These are phyloP conservation scores for Danaus melanippus DNA, from an alignment of 1,140 invertebrate species.

Conservation along the genomic window DNA sequence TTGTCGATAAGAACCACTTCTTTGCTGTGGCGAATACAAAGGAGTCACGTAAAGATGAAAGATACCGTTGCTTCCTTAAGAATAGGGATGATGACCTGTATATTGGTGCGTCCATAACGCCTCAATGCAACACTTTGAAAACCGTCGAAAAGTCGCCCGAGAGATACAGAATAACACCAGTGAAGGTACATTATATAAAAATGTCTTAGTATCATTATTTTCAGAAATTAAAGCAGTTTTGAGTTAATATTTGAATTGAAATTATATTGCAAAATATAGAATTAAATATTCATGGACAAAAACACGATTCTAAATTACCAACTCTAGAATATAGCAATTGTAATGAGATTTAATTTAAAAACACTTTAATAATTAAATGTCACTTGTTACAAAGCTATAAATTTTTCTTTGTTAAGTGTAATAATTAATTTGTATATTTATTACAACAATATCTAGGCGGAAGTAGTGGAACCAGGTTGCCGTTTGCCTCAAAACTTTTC, in stretches of 20 bases:
- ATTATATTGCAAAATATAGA: neutral
- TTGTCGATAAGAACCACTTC: slow-evolving; percentile 94
- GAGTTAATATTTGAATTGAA: neutral
- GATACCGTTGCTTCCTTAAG: slow-evolving; percentile 93
- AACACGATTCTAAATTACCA: no score
- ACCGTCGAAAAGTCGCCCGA: slow-evolving; percentile 95
- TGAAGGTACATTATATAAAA: slow-evolving; percentile 65
- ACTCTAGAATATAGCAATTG: no score
- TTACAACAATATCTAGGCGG: slow-evolving; percentile 74
- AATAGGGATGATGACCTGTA: slow-evolving; percentile 95
- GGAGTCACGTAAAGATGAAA: slow-evolving; percentile 94
- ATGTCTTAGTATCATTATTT: slow-evolving; percentile 6
- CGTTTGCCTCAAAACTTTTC: slow-evolving; percentile 93
- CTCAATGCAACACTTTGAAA: slow-evolving; percentile 92
- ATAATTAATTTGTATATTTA: no score
- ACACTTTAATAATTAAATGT: no score
- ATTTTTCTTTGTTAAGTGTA: no score
- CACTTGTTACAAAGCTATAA: no score
- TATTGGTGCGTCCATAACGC: slow-evolving; percentile 89
- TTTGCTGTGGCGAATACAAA: slow-evolving; percentile 96
- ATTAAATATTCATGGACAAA: no score
- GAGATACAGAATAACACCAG: slow-evolving; percentile 88
- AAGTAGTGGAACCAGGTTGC: slow-evolving; percentile 92
- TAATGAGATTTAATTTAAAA: no score
- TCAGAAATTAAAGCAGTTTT: neutral